A percentile compares a stretch with the other conserved stretches of the same genome.
Evolutionary conservation across 2,888 invertebrate genomes (phyloP).

Genomic region (Biston betularia): DNA sequence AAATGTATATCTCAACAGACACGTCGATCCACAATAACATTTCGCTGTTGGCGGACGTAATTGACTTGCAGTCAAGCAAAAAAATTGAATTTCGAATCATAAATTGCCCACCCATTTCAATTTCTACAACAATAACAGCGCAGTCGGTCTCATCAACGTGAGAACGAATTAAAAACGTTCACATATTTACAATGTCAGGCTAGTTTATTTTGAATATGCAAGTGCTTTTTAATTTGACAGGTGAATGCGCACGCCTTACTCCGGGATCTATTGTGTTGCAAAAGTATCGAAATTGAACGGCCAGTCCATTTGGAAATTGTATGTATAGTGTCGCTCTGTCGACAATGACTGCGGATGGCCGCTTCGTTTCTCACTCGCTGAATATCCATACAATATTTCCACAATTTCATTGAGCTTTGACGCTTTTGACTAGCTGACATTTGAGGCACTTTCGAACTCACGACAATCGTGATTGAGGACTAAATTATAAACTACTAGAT

Average conservation of each 20-base stretch:
- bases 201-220: slow-evolving; percentile 77
- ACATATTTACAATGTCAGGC: slow-evolving; percentile 34
- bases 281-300: slow-evolving; percentile 85
- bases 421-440: slow-evolving; percentile 52
- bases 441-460: not conserved
- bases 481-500: too few relatives aligned
- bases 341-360: slow-evolving; percentile 71
- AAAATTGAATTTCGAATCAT: slow-evolving; percentile 31
- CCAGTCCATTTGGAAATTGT: slow-evolving; percentile 78
- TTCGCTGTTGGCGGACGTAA: not conserved
- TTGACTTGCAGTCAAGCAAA: slow-evolving; percentile 19
- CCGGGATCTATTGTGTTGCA: slow-evolving; percentile 78
- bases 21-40: too few relatives aligned
- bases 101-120: slow-evolving; percentile 29
- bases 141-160: slow-evolving; percentile 37
- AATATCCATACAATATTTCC: slow-evolving; percentile 79
- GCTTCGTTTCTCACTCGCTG: slow-evolving; percentile 69
- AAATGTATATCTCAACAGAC: too few relatives aligned
- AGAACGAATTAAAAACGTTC: slow-evolving; percentile 32
- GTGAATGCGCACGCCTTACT: slow-evolving; percentile 83
- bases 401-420: slow-evolving; percentile 73
- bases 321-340: slow-evolving; percentile 52
- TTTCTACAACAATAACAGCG: slow-evolving; percentile 29
- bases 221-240: slow-evolving; percentile 85
- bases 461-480: not conserved